Base-by-base conservation (phyloP, 2,888 invertebrate species). In the Pogonocherus hispidulus region DNA sequence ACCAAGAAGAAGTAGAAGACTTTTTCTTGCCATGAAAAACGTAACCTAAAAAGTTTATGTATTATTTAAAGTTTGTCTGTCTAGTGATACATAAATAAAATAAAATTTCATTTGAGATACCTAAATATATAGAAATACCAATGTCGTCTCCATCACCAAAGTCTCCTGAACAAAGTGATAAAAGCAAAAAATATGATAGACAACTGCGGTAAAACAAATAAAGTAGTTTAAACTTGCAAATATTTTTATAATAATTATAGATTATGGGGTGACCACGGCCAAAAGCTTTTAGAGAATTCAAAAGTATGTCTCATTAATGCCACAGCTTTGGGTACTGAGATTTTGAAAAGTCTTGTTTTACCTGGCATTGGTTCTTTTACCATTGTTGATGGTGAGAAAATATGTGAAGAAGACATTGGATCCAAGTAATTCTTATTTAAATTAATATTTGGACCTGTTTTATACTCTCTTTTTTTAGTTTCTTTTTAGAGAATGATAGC, bases 211-310 rank as follows among this genome's bases (percentile, higher is more conserved):
- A 79, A 18, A 11, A 11, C 20, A 20, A 22, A 41, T 41, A 3
- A 44, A 3, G 14, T 4, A 14, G 14, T 14, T 5, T 0, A 44
- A 16, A 16, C 14, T 14, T 44, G 1, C 18, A 22, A 62, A 32
- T n/a, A n/a, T n/a, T 37, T 49, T 51, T 23, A 47, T 37, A 18
- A n/a, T 16, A 16, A 20, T 78, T 81, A 0, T 78, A 94, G 96
- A 82, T 89, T 99, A 79, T 99, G 99, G 99, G 99, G 99, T 71
- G 99, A 99, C 84, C 97, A 98, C 86, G 99, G 99, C 0, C 99
- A 99, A 86, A 86, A 89, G 72, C 89, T 94, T 2, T 87, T 99
- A 66, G 98, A 99, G 88, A 89, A 90, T 71, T 93, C 97, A 14
- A 94, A 95, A 84, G 91, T 99, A 76, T 99, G 98, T 84, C 85